phyloP scores from a whole-genome alignment of 2,797 vertebrate species.

The Emydoidea blandingii region DNA sequence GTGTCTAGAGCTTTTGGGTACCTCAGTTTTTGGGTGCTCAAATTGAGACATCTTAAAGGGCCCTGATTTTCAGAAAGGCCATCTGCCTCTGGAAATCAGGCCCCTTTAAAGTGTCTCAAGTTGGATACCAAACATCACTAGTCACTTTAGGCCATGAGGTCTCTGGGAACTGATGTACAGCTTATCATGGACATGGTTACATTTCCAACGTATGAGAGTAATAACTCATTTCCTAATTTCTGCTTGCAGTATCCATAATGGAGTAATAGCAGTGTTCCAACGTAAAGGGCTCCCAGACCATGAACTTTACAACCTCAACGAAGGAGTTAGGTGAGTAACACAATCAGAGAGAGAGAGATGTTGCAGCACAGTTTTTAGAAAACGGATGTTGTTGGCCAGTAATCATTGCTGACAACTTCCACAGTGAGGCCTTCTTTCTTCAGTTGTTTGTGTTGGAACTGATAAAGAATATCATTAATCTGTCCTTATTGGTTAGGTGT shows the following conservation, averaged over 20 bases:
- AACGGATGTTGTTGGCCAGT: neutral
- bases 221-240: neutral
- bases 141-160: neutral
- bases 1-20: neutral
- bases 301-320: constrained; percentile 94
- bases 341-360: rapidly evolving
- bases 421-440: neutral
- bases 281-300: constrained; percentile 93
- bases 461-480: neutral
- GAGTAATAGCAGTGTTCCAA: constrained; percentile 96
- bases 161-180: neutral
- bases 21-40: neutral
- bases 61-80: neutral
- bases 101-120: neutral
- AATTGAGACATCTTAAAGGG: neutral
- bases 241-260: constrained; percentile 92
- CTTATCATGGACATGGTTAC: neutral
- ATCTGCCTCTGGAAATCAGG: neutral
- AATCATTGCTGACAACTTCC: neutral
- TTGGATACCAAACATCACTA: neutral
- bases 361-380: neutral
- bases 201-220: neutral
- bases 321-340: constrained; percentile 93
- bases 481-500: neutral
- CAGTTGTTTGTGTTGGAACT: neutral